Base-by-base conservation (phyloP, 2,888 invertebrate species). In the Thymelicus lineola region DNA sequence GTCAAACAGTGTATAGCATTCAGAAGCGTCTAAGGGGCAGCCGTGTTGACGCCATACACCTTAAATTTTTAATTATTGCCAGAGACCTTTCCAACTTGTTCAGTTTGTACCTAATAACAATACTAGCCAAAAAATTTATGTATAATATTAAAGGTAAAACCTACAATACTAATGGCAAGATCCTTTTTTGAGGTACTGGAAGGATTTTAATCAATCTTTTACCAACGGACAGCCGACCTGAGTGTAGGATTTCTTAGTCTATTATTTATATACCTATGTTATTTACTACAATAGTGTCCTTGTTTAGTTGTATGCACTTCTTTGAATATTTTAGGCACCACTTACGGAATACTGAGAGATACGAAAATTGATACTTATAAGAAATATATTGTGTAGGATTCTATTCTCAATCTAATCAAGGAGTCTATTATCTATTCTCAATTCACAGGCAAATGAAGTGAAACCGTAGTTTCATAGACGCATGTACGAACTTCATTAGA, bases 401-500 rank as follows among this genome's bases (percentile, higher is more conserved):
- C n/a, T n/a, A n/a, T n/a, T n/a, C n/a, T n/a, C n/a, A n/a, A n/a
- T n/a, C n/a, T n/a, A n/a, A n/a, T n/a, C n/a, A n/a, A n/a, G n/a
- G n/a, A n/a, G n/a, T n/a, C 28, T 0, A 12, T 10, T 42, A 42
- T 10, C 42, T 42, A 12, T 42, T 42, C 10, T 42, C 9, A 42
- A 38, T 0, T 42, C 4, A 4, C 42, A 42, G 1, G 4, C 10
- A 42, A 17, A n/a, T n/a, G 50, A 17, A 50, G 17, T 17, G 9
- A 53, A 38, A 50, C 53, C 12, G 42, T 28, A 17, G 20, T 53
- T 53, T 28, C 53, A 20, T 7, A 53, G n/a, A 53, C 20, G 9
- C 20, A 7, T 20, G 17, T 53, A 20, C 20, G 90, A 92, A 93
- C 89, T 92, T 91, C 91, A 92, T 93, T 92, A 91, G 87, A 87